phyloP scores from a whole-genome alignment of 2,797 vertebrate species.

The Melanotaenia nigrans region DNA sequence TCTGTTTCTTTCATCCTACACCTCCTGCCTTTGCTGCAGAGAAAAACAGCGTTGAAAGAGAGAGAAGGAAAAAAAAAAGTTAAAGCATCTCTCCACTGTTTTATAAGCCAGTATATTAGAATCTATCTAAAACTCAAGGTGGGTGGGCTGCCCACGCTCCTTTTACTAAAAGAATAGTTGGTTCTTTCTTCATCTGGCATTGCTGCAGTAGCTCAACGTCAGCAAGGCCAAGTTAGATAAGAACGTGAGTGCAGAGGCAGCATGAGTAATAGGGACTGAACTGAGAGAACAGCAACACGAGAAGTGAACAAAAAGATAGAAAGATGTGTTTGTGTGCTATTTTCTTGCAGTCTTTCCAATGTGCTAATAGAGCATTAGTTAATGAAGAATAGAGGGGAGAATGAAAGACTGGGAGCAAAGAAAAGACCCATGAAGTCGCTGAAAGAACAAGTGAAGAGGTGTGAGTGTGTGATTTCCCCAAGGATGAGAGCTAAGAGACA shows the following conservation, averaged over 20 bases:
- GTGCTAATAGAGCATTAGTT: slow-evolving; percentile 55
- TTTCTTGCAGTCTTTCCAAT: slow-evolving; percentile 49
- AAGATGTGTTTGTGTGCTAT: slow-evolving; percentile 24
- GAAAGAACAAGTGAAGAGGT: slow-evolving; percentile 58
- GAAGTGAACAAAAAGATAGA: slow-evolving; percentile 15
- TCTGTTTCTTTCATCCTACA: slow-evolving; percentile 14
- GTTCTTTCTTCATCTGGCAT: slow-evolving; percentile 66
- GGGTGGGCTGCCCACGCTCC: slow-evolving; percentile 65
- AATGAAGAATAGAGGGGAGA: slow-evolving; percentile 58
- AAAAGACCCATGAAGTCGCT: slow-evolving; percentile 43
- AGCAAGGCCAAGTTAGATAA: slow-evolving; percentile 68
- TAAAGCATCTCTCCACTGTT: slow-evolving; percentile 41
- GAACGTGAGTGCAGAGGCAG: slow-evolving; percentile 62
- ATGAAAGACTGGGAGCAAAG: slow-evolving; percentile 62
- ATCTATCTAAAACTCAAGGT: slow-evolving; percentile 65
- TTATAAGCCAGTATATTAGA: slow-evolving; percentile 50
- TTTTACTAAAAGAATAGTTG: slow-evolving; percentile 63
- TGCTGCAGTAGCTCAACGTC: slow-evolving; percentile 42
- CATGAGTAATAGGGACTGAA: slow-evolving; percentile 59
- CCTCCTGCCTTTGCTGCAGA: slow-evolving; percentile 21
- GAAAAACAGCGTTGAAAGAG: slow-evolving; percentile 17
- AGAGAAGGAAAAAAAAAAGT: slow-evolving; percentile 24
- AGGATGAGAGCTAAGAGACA: slow-evolving; percentile 57
- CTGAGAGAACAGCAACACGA: slow-evolving; percentile 18
- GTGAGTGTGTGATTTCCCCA: slow-evolving; percentile 67